Evolutionary conservation across 2,113 vertebrate species (phyloP).

Genomic region (Sebastes fasciatus): DNA sequence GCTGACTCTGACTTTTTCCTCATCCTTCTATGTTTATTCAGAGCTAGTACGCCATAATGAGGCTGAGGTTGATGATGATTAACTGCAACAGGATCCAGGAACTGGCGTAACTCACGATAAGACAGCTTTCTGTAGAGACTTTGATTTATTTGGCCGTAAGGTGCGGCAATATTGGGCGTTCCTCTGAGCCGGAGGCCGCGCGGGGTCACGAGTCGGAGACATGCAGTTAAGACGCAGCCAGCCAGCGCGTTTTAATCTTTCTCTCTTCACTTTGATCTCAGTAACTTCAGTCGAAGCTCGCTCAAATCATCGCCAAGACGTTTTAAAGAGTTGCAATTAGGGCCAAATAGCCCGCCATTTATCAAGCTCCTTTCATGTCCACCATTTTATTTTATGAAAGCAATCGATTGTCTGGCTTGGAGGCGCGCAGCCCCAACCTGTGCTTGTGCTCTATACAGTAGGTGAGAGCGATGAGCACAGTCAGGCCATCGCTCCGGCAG

Average conservation of each 20-base stretch:
- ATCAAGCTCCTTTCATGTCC: conserved; percentile 80
- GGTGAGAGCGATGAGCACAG: conserved; percentile 60
- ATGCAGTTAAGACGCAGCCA: conserved; percentile 66
- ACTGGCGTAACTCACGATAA: conserved; percentile 68
- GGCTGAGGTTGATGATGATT: conserved; percentile 74
- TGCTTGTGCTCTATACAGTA: conserved; percentile 47
- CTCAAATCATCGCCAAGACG: conserved; percentile 79
- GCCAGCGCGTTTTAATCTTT: conserved; percentile 71
- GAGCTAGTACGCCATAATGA: conserved; percentile 72
- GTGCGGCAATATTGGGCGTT: conserved; percentile 56
- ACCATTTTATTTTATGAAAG: conserved; percentile 81
- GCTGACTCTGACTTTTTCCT: conserved; percentile 33
- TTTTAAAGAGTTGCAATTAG: conserved; percentile 84
- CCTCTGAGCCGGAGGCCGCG: conserved; percentile 51
- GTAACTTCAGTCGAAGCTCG: conserved; percentile 76
- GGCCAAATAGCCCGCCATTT: conserved; percentile 78
- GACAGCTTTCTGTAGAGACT: conserved; percentile 68
- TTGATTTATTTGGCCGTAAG: conserved; percentile 78
- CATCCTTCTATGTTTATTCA: conserved; percentile 65
- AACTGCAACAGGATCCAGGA: conserved; percentile 72
- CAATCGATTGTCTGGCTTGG: conserved; percentile 75
- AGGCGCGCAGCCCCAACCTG: conserved; percentile 57
- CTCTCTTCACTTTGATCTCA: conserved; percentile 77
- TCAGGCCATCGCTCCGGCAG: conserved; percentile 54
- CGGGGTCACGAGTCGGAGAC: conserved; percentile 74